Base-by-base conservation (phyloP, 2,113 vertebrate species). In the Oreotrochilus melanogaster region DNA sequence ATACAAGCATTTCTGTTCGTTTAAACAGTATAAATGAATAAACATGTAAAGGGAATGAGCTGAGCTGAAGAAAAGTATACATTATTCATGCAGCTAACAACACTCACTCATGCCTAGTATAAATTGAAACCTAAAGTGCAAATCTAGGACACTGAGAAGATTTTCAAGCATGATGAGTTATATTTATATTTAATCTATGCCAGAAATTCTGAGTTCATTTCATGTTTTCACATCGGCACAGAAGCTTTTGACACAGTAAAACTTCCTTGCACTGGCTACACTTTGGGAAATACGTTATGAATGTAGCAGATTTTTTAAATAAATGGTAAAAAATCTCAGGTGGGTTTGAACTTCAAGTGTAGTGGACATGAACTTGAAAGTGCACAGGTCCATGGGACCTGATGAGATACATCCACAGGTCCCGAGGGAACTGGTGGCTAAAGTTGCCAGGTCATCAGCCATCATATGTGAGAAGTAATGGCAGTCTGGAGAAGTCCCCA, bases 11-110 rank as follows among this genome's bases (percentile, higher is more conserved):
- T 83, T 86, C 45, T 64, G 57, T 69, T 93, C 74, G 69, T 66
- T 95, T 96, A 85, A 96, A 78, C 67, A 89, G 60, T 8, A n/a
- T 48, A 86, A 93, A 82, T 86, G 78, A 96, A 97, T 93, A 96
- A 93, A 85, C 73, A 92, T 54, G 61, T 60, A 50, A 78, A 75
- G 66, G 7, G 53, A 92, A 76, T 51, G 61, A 89, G 58, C 31
- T 87, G 89, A 91, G 83, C 45, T 87, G 70, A 84, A 67, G 78
- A 87, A 96, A 89, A 85, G 5, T 6, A 91, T 96, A 65, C 31
- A 95, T 97, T 95, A 96, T 95, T 93, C 94, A 94, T 88, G 65
- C 35, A 78, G 72, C 51, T 78, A 92, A 87, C 90, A 92, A n/a
- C 74, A 84, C 80, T 92, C 92, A 89, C 53, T 94, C 92, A 95